phyloP scores from a whole-genome alignment of 30 jellyfish, hydroid and myxozoan genomes.

The Rhopilema esculentum region DNA sequence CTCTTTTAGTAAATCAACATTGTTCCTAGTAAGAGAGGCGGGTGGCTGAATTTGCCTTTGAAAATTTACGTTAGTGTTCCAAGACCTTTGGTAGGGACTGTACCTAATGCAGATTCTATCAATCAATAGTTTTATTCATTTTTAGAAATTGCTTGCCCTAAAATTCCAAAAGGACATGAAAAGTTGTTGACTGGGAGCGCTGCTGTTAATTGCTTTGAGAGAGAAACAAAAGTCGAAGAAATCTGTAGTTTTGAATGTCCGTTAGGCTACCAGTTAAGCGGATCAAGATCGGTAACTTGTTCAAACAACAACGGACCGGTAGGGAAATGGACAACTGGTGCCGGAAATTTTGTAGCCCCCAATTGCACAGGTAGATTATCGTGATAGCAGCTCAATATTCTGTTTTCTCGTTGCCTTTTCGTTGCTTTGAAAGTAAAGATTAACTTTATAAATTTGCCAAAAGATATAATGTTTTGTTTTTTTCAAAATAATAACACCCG shows the following conservation, averaged over 20 bases:
- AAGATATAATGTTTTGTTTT: too few relatives aligned
- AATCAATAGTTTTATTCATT: too few relatives aligned
- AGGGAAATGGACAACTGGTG: slow-evolving; percentile 46
- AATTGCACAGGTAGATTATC: slow-evolving; percentile 49
- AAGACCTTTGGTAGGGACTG: too few relatives aligned
- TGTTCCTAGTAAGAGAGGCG: too few relatives aligned
- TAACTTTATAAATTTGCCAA: neutral
- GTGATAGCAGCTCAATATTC: neutral
- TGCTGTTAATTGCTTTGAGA: slow-evolving; percentile 58
- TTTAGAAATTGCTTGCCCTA: slow-evolving; percentile 71
- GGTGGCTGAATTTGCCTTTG: too few relatives aligned
- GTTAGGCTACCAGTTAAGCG: slow-evolving; percentile 53
- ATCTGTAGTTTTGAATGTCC: slow-evolving; percentile 74
- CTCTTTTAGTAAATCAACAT: too few relatives aligned
- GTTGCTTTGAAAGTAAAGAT: too few relatives aligned
- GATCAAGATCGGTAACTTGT: slow-evolving; percentile 61
- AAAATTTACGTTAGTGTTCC: too few relatives aligned
- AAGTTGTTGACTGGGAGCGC: slow-evolving; percentile 51
- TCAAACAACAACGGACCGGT: slow-evolving; percentile 33
- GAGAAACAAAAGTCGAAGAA: slow-evolving; percentile 62
- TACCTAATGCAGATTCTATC: too few relatives aligned
- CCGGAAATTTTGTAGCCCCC: slow-evolving; percentile 16
- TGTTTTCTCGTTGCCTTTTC: neutral
- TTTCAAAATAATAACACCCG: too few relatives aligned
- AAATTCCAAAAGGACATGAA: slow-evolving; percentile 64